phyloP scores from a whole-genome alignment of 2,113 vertebrate genomes.

The Strix uralensis region DNA sequence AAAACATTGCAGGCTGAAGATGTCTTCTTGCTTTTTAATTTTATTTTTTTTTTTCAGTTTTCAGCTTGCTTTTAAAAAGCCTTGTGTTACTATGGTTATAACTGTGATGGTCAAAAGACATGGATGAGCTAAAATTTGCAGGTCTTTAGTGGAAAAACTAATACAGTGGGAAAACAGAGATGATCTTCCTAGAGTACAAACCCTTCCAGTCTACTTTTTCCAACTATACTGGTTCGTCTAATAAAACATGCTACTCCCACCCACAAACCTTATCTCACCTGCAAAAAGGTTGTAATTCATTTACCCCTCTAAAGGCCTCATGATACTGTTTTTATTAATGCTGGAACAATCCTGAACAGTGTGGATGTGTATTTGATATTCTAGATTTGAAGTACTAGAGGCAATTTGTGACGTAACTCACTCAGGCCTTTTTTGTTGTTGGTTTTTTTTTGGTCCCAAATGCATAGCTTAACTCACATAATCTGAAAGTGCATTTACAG shows the following conservation, averaged over 20 bases:
- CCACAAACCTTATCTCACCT: neutral
- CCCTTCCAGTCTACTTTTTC: neutral
- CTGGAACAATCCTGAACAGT: neutral
- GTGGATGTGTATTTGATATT: neutral
- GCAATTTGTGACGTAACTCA: constrained; percentile 10
- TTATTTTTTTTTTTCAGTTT: neutral
- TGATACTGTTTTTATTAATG: neutral
- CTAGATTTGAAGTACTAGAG: constrained; percentile 1
- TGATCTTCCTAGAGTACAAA: neutral
- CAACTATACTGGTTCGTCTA: neutral
- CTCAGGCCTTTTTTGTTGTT: neutral
- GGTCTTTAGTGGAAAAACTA: neutral
- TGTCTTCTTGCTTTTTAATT: neutral
- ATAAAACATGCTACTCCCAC: neutral
- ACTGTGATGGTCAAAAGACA: neutral
- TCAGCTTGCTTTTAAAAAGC: neutral
- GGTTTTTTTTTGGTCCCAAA: neutral
- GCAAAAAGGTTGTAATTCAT: neutral
- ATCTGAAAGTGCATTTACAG: constrained; percentile 28
- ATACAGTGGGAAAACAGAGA: neutral
- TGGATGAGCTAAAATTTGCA: neutral
- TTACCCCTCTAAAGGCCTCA: neutral
- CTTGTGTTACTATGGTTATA: neutral
- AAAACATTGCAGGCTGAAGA: neutral
- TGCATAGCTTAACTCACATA: constrained; percentile 6